phyloP scores from a whole-genome alignment of 2,888 invertebrate species.

The Ptilodon capucinus region DNA sequence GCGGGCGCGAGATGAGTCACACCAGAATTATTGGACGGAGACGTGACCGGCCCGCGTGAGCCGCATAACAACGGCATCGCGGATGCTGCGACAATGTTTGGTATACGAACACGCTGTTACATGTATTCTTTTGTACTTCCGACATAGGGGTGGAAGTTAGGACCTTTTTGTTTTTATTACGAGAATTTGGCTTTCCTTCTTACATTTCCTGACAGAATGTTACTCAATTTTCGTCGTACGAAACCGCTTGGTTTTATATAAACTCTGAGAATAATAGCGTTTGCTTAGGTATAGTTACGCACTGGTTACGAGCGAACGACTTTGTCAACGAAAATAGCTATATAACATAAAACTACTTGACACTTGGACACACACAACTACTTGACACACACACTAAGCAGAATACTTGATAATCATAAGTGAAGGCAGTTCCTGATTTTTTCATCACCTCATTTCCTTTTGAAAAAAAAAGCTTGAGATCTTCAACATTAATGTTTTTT shows the following conservation, averaged over 20 bases:
- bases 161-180: not conserved
- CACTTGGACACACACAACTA: too few relatives aligned
- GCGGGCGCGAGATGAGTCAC: slow-evolving; percentile 65
- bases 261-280: too few relatives aligned
- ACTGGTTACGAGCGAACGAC: too few relatives aligned
- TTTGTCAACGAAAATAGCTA: too few relatives aligned
- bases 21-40: slow-evolving; percentile 70
- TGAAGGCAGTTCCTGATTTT: too few relatives aligned
- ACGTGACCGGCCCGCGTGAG: slow-evolving; percentile 68
- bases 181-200: not conserved
- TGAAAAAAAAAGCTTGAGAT: too few relatives aligned
- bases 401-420: too few relatives aligned
- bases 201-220: not conserved
- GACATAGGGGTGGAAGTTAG: not conserved
- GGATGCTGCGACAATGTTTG: slow-evolving; percentile 53
- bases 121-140: slow-evolving; percentile 15
- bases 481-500: not conserved
- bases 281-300: too few relatives aligned
- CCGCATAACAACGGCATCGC: slow-evolving; percentile 58
- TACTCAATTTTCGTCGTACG: not conserved
- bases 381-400: too few relatives aligned
- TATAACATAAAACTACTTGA: too few relatives aligned
- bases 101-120: slow-evolving; percentile 18
- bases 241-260: not conserved
- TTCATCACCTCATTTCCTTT: too few relatives aligned